These are phyloP conservation scores for Lampris megalopsis DNA, from an alignment of 2,113 vertebrate species.

Conservation along the genomic window DNA sequence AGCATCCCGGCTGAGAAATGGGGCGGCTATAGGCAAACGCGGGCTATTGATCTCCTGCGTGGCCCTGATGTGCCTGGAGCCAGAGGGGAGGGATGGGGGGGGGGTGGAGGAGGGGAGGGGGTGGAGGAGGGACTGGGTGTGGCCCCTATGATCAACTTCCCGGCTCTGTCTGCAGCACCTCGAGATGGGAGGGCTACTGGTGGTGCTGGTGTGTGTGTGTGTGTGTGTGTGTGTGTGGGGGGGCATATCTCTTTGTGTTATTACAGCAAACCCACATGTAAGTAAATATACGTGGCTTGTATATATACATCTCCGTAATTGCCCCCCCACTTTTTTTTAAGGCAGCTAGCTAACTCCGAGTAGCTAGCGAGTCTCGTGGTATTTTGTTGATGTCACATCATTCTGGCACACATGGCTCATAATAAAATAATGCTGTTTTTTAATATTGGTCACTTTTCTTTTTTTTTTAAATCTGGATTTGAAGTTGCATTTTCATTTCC, in stretches of 20 bases:
- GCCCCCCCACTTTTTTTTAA: too few relatives aligned
- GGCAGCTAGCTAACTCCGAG: too few relatives aligned
- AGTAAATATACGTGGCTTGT: too few relatives aligned
- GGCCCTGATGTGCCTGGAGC: constrained; percentile 73
- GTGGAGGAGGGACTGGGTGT: constrained; percentile 45
- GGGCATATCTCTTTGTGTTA: not conserved
- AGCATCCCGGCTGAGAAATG: constrained; percentile 88
- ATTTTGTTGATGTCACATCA: too few relatives aligned
- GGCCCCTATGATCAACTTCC: constrained; percentile 35
- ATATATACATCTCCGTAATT: too few relatives aligned
- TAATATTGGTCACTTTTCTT: too few relatives aligned
- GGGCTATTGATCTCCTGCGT: constrained; percentile 86
- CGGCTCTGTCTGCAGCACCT: constrained; percentile 63
- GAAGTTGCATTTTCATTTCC: not conserved
- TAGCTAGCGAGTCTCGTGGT: too few relatives aligned
- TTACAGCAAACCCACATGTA: too few relatives aligned
- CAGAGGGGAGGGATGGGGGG: constrained; percentile 71
- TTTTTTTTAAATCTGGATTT: not conserved
- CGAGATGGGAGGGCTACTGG: constrained; percentile 46
- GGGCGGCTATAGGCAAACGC: constrained; percentile 82
- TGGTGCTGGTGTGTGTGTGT: constrained; percentile 32
- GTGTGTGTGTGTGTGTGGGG: too few relatives aligned
- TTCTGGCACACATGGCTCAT: too few relatives aligned
- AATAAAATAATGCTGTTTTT: too few relatives aligned
- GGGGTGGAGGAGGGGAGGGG: constrained; percentile 38